Percentiles rank a stretch among this genome's conserved stretches.
phyloP scores from a whole-genome alignment of 2,888 invertebrate genomes.

The Drosophila siamana region DNA sequence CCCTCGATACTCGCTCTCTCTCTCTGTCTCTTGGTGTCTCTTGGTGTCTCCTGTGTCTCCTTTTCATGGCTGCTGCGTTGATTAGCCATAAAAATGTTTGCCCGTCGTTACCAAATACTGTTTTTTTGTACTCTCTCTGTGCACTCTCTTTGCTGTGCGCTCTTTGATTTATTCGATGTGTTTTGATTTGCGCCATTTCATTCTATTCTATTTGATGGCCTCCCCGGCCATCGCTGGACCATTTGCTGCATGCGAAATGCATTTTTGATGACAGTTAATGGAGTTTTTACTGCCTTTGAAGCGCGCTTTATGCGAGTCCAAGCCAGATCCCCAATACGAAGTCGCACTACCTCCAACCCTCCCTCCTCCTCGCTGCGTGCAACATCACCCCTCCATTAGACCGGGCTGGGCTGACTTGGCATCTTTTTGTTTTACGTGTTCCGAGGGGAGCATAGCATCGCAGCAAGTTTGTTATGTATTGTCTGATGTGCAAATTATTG shows the following conservation, averaged over 20 bases:
- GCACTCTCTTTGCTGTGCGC: constrained; percentile 14
- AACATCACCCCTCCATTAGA: background rate
- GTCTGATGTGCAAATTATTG: constrained; percentile 51
- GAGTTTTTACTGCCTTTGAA: constrained; percentile 78
- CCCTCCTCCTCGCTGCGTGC: background rate
- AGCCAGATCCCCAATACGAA: constrained; percentile 1
- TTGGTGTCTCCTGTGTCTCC: constrained; percentile 24
- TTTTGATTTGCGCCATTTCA: constrained; percentile 77
- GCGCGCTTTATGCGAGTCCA: constrained; percentile 52
- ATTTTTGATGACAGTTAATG: constrained; percentile 83
- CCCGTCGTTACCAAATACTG: constrained; percentile 20
- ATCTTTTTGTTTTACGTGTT: constrained; percentile 48
- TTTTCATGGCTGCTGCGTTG: constrained; percentile 53
- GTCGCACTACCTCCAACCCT: background rate
- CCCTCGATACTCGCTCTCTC: constrained; percentile 30
- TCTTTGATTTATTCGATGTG: constrained; percentile 79
- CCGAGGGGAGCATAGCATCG: background rate
- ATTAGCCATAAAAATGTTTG: constrained; percentile 73
- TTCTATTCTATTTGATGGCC: constrained; percentile 76
- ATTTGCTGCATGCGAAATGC: constrained; percentile 76
- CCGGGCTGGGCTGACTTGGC: constrained; percentile 58
- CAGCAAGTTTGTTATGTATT: constrained; percentile 7
- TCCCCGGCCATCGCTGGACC: constrained; percentile 30
- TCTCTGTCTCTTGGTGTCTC: too few relatives aligned
- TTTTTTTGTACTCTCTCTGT: constrained; percentile 10